These are phyloP conservation scores for Hephaestus fuliginosus DNA, from an alignment of 2,797 vertebrate genomes.

Conservation along the genomic window DNA sequence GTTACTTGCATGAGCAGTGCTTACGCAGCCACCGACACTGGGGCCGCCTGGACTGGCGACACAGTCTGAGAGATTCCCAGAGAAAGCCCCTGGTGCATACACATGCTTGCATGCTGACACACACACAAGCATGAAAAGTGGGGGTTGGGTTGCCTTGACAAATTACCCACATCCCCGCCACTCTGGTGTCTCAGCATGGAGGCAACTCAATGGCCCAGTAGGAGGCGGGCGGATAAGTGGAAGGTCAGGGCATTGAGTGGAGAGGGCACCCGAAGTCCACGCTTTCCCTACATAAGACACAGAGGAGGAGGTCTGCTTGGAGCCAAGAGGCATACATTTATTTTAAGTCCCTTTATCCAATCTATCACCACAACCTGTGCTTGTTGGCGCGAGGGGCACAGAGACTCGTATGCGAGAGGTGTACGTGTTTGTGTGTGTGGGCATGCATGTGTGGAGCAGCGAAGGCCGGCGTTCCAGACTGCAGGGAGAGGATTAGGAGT, in stretches of 20 bases:
- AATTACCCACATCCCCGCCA: conserved; percentile 80
- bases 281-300: conserved; percentile 57
- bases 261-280: conserved; percentile 57
- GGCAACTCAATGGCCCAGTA: conserved; percentile 63
- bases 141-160: conserved; percentile 77
- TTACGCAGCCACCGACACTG: conserved; percentile 59
- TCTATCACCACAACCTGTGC: conserved; percentile 73
- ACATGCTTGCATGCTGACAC: conserved; percentile 72
- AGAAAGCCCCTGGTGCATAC: conserved; percentile 68
- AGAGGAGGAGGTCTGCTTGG: conserved; percentile 16
- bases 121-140: conserved; percentile 57
- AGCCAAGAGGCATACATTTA: conserved; percentile 55
- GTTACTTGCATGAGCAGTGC: conserved; percentile 47
- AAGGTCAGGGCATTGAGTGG: conserved; percentile 71
- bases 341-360: conserved; percentile 74
- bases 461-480: conserved; percentile 76
- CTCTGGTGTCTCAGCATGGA: conserved; percentile 69
- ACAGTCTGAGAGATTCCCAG: conserved; percentile 69
- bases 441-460: conserved; percentile 57
- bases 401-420: conserved; percentile 44
- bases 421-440: conserved; percentile 62
- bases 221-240: conserved; percentile 70
- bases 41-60: conserved; percentile 73
- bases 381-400: conserved; percentile 31
- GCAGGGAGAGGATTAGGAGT: conserved; percentile 82